Base-by-base conservation (phyloP, 2,113 vertebrate species). In the Ammospiza caudacuta region DNA sequence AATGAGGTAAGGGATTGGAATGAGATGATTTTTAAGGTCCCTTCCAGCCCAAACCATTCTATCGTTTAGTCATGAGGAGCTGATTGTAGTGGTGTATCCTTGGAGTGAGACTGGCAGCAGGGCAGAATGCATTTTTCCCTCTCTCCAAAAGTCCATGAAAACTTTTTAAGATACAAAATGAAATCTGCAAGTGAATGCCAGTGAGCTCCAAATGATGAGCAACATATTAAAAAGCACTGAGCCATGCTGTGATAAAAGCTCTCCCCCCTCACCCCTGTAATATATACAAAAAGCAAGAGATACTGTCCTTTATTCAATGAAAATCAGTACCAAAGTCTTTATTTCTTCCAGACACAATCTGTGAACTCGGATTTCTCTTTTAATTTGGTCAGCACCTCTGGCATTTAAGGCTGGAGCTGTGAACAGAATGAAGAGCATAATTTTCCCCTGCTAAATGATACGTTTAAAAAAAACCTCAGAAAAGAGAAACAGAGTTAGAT, bases 341-440 rank as follows among this genome's bases (percentile, higher is more conserved):
- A 81, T 92, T 90, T 62, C 82, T 94, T 94, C 78, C 77, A 94
- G 84, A 70, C 73, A 79, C 35, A 31, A 87, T 68, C 70, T 73
- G 6, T 20, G 12, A 95, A 89, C 73, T 74, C 89, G 61, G 59
- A 79, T 94, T 93, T 95, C 77, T 92, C 54, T 74, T 94, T 94
- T 91, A 92, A 96, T 96, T 89, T 95, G 79, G 72, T 92, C 88
- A 90, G 24, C 4, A 69, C 95, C 95, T 94, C 83, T 84, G 86
- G 95, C 84, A 47, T 86, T 93, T 88, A 39, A 87, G 88, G 79
- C 59, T 44, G 91, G 88, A 94, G 68, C 76, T 77, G 88, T 39
- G 46, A 89, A 78, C 20, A 66, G 70, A 95, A 95, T 8, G 18
- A 94, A 83, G 46, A 68, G 24, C 75, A 87, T 85, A 20, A 44